These are phyloP conservation scores for Ptilorrhoa leucosticta DNA, from an alignment of 2,113 vertebrate genomes.

Conservation along the genomic window DNA sequence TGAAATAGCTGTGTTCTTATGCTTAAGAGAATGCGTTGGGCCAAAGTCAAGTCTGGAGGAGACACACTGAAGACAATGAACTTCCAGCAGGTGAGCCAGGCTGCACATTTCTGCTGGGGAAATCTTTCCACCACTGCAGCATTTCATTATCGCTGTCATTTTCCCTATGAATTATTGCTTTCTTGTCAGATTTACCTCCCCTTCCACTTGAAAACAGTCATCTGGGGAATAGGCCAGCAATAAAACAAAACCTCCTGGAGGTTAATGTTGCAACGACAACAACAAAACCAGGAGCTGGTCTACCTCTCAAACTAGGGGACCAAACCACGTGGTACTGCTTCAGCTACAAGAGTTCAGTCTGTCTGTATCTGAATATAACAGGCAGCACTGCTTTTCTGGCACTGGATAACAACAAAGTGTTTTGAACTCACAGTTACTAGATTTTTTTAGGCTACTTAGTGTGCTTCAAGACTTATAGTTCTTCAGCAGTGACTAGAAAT, in stretches of 20 bases:
- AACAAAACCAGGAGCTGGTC: not conserved
- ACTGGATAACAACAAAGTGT: not conserved
- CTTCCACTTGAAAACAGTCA: constrained; percentile 15
- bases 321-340: not conserved
- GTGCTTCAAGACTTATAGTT: not conserved
- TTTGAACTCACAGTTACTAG: not conserved
- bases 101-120: not conserved
- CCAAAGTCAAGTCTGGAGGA: not conserved
- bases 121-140: not conserved
- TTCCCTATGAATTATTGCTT: constrained; percentile 37
- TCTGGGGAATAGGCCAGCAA: not conserved
- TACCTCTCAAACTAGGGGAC: not conserved
- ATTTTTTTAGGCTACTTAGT: not conserved
- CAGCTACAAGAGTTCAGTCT: not conserved
- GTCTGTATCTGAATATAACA: not conserved
- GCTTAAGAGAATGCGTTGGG: not conserved
- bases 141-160: constrained; percentile 26
- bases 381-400: not conserved
- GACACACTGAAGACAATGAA: not conserved
- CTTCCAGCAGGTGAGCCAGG: not conserved
- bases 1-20: not conserved
- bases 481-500: not conserved
- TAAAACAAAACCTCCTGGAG: constrained; percentile 8
- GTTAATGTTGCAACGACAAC: not conserved
- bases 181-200: constrained; percentile 32